Evolutionary conservation across 2,113 vertebrate genomes (phyloP).

Genomic region (Corvus hawaiiensis): DNA sequence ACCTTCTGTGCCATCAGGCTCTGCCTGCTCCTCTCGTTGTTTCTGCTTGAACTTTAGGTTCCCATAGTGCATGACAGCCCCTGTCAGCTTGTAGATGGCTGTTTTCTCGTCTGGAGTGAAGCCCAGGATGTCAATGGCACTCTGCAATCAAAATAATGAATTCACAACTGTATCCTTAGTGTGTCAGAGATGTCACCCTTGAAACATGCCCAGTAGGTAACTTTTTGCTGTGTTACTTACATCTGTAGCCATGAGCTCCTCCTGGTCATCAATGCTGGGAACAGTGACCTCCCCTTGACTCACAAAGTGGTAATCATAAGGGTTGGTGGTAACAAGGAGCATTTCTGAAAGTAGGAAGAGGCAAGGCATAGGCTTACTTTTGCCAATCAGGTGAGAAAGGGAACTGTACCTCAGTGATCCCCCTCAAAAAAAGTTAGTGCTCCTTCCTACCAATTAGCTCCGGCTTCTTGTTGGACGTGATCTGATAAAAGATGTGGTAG

Average conservation of each 20-base stretch:
- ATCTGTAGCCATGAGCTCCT: conserved; percentile 78
- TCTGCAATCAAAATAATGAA: neutral
- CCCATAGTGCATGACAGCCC: neutral
- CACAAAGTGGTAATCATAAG: conserved; percentile 75
- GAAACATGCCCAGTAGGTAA: neutral
- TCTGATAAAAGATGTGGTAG: no score
- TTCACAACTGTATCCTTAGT: neutral
- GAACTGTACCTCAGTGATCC: neutral
- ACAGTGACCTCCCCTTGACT: conserved; percentile 81
- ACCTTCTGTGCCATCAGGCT: conserved; percentile 77
- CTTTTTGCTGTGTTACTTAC: conserved; percentile 50
- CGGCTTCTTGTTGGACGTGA: no score
- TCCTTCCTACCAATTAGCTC: neutral
- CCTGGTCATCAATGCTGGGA: conserved; percentile 79
- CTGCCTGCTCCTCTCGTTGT: neutral
- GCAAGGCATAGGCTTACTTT: neutral
- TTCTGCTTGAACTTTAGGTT: neutral
- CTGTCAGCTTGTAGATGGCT: neutral
- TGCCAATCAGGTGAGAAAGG: neutral
- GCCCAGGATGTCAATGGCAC: conserved; percentile 76
- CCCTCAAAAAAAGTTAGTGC: neutral
- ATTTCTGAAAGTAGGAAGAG: conserved; percentile 64
- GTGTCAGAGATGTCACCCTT: neutral
- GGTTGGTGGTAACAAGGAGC: conserved; percentile 86
- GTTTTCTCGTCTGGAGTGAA: neutral